These are phyloP conservation scores for Motacilla alba DNA, from an alignment of 2,113 vertebrate genomes.

Conservation along the genomic window DNA sequence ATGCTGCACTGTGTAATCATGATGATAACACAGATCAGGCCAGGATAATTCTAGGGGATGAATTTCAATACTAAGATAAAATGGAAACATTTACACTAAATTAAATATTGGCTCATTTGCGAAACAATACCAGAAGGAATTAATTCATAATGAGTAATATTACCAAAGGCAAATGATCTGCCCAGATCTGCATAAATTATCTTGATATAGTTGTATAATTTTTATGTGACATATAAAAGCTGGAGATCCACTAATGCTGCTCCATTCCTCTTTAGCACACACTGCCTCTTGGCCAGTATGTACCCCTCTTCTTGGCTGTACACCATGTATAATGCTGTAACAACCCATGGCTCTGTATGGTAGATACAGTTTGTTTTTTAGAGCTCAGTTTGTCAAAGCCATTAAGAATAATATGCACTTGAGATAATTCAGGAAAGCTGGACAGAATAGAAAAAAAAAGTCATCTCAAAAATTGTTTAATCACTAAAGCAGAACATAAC, in stretches of 20 bases:
- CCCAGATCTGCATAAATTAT: not conserved
- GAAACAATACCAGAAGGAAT: not conserved
- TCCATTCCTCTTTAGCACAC: not conserved
- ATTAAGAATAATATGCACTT: not conserved
- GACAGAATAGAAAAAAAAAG: not conserved
- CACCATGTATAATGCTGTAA: not conserved
- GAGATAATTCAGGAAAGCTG: not conserved
- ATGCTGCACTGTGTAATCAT: not conserved
- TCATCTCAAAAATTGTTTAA: not conserved
- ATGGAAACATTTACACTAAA: not conserved
- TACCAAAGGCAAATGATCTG: not conserved
- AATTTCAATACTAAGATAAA: not conserved
- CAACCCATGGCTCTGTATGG: not conserved
- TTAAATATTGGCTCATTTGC: not conserved
- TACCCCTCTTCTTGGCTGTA: not conserved
- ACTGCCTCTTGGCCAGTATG: not conserved
- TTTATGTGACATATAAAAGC: not conserved
- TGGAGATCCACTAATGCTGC: not conserved
- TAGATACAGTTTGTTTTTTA: not conserved
- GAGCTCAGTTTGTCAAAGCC: rapidly evolving
- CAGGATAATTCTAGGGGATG: not conserved
- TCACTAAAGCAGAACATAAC: not conserved
- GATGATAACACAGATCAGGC: not conserved
- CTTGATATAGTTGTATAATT: not conserved
- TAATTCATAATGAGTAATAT: not conserved